phyloP scores from a whole-genome alignment of 2,797 vertebrate species.

The Sebastes minor region DNA sequence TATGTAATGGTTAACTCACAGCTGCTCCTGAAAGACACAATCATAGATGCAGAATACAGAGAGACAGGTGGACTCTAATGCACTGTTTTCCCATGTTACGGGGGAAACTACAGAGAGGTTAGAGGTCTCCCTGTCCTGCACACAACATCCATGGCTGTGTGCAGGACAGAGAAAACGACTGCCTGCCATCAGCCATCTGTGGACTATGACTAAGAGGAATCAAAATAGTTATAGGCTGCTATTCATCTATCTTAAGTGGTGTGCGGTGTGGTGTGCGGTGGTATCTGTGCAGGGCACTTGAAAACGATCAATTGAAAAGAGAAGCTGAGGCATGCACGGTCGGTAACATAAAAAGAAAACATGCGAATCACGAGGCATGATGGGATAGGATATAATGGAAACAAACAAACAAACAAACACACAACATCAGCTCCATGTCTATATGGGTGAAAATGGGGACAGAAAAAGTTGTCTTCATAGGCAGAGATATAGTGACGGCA shows the following conservation, averaged over 20 bases:
- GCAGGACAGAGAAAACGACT: neutral
- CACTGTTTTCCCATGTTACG: neutral
- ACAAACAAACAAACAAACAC: constrained; percentile 11
- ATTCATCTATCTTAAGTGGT: neutral
- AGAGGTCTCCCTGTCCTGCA: neutral
- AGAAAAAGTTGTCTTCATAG: constrained; percentile 68
- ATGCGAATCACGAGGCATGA: neutral
- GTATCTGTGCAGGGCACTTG: neutral
- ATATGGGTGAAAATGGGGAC: constrained; percentile 55
- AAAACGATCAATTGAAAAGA: neutral
- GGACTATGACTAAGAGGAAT: neutral
- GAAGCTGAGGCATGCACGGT: neutral
- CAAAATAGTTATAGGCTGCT: neutral
- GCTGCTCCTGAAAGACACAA: neutral
- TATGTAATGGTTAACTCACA: constrained; percentile 41
- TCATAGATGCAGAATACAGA: neutral
- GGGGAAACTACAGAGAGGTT: neutral
- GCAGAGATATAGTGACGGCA: constrained; percentile 56
- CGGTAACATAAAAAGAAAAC: neutral
- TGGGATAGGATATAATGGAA: constrained; percentile 6
- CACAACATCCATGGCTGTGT: neutral
- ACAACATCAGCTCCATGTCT: constrained; percentile 40
- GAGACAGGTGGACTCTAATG: neutral
- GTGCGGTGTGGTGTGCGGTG: neutral
- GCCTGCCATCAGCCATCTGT: neutral